Percentiles rank a stretch among this genome's conserved stretches.
phyloP scores from a whole-genome alignment of 2,888 invertebrate species.

The Kryphioiulus occultus region DNA sequence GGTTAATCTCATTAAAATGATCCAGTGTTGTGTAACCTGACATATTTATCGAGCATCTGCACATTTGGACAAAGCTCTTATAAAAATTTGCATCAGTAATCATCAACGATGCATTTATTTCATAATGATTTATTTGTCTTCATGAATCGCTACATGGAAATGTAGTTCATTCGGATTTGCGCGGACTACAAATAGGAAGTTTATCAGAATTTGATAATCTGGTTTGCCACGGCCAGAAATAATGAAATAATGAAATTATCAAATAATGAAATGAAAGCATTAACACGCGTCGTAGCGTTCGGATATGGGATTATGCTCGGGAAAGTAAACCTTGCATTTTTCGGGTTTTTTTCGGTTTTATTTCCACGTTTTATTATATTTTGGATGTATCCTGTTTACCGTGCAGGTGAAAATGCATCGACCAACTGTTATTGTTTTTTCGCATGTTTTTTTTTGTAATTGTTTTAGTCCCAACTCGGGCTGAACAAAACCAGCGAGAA shows the following conservation, averaged over 20 bases:
- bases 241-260: too few species aligned
- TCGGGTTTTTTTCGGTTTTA: not conserved
- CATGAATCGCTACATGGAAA: not conserved
- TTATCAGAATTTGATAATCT: not conserved
- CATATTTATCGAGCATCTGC: not conserved
- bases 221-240: not conserved
- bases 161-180: not conserved
- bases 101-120: not conserved
- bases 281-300: not conserved
- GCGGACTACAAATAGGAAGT: not conserved
- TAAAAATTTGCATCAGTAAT: not conserved
- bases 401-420: conserved; percentile 1
- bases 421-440: not conserved
- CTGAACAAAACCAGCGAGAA: conserved; percentile 23
- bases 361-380: not conserved
- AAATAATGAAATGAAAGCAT: not conserved
- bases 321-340: not conserved
- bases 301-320: not conserved
- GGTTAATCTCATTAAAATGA: not conserved
- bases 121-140: too few species aligned
- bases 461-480: not conserved
- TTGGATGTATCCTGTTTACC: not conserved
- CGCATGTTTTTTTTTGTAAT: not conserved
- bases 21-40: not conserved
- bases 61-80: not conserved